Percentiles rank a stretch among this genome's conserved stretches.
Conservation (phyloP, 2,113 vertebrate species). For the Sterrhoptilus dennistouni region DNA sequence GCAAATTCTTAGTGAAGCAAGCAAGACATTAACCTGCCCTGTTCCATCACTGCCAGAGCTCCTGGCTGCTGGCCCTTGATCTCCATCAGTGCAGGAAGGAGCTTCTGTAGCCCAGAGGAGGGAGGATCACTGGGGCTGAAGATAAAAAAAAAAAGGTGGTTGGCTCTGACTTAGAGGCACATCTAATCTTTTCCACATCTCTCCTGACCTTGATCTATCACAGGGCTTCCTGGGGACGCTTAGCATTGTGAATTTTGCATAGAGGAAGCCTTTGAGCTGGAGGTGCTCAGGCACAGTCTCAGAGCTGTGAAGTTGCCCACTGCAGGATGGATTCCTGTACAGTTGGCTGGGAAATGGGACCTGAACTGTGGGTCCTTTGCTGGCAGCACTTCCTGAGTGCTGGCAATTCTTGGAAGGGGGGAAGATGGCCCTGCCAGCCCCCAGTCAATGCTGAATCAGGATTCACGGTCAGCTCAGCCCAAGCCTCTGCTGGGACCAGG, state of each 20-base stretch:
- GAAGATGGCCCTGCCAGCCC: background rate
- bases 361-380: background rate
- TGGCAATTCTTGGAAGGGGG: background rate
- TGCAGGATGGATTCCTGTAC: background rate
- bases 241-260: background rate
- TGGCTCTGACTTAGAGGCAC: background rate
- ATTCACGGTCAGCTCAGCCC: background rate
- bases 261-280: background rate
- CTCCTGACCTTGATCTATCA: background rate
- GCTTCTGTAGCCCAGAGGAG: background rate
- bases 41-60: background rate
- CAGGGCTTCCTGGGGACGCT: background rate
- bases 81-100: background rate
- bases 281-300: background rate
- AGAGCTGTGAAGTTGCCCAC: rapidly evolving
- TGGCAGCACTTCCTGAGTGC: background rate
- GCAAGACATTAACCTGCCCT: background rate
- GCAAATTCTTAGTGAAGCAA: background rate
- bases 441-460: background rate
- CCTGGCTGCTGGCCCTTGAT: background rate
- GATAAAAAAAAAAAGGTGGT: background rate
- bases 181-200: background rate
- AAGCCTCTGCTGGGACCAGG: background rate
- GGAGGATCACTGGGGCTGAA: background rate
- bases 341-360: background rate